phyloP scores from a whole-genome alignment of 2,797 vertebrate species.

The Mionectes olivaceus region DNA sequence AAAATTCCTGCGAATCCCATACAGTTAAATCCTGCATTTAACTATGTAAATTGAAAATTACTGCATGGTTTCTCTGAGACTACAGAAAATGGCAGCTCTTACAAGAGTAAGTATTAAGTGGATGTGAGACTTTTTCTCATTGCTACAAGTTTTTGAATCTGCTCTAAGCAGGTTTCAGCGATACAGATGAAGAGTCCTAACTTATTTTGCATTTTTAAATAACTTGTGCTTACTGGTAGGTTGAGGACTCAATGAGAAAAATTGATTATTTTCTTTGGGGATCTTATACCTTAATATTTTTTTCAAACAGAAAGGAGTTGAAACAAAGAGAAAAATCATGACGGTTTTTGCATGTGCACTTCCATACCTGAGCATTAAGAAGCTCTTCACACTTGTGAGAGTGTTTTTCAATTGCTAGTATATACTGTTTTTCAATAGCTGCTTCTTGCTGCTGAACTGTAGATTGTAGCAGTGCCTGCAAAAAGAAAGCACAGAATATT shows the following conservation, averaged over 20 bases:
- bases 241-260: neutral
- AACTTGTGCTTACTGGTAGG: neutral
- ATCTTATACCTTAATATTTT: neutral
- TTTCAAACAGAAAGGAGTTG: neutral
- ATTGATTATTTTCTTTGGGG: neutral
- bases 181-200: neutral
- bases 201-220: neutral
- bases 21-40: neutral
- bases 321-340: neutral
- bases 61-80: neutral
- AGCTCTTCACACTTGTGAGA: conserved; percentile 79
- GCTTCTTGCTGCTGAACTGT: conserved; percentile 77
- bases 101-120: neutral
- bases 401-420: conserved; percentile 78
- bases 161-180: neutral
- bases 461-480: conserved; percentile 78
- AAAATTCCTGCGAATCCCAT: neutral
- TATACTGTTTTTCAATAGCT: conserved; percentile 76
- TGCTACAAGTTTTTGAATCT: neutral
- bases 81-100: neutral
- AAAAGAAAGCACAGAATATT: conserved; percentile 36
- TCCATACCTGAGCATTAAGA: conserved; percentile 76
- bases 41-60: neutral
- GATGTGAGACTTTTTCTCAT: neutral
- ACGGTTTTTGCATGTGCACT: neutral